Evolutionary conservation across 2,797 vertebrate species (phyloP).

Genomic region (Benthosema pterotum): DNA sequence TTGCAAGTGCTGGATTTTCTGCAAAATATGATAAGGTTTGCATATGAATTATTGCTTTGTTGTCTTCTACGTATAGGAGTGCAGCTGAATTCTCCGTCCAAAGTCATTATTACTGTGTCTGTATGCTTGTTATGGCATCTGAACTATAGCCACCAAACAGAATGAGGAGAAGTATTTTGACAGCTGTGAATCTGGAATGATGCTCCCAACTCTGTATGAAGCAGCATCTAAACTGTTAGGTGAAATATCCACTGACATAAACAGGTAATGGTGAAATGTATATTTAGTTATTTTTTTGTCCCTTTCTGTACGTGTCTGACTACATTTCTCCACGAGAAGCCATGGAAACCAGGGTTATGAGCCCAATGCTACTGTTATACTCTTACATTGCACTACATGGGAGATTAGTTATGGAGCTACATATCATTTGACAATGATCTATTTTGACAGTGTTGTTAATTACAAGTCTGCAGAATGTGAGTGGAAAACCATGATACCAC

Average conservation of each 20-base stretch:
- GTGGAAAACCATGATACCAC: slow-evolving; percentile 76
- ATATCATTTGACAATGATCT: slow-evolving; percentile 74
- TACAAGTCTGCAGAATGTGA: slow-evolving; percentile 73
- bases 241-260: background rate
- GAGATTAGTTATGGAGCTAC: slow-evolving; percentile 63
- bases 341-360: slow-evolving; percentile 14
- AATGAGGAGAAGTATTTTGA: slow-evolving; percentile 20
- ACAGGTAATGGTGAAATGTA: background rate
- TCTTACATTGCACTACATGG: slow-evolving; percentile 50
- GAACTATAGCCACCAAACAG: slow-evolving; percentile 36
- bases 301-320: background rate
- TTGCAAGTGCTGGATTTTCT: slow-evolving; percentile 61
- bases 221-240: background rate
- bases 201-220: slow-evolving; percentile 30
- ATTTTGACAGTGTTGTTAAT: slow-evolving; percentile 75
- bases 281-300: slow-evolving; percentile 15
- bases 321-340: slow-evolving; percentile 17
- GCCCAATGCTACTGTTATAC: slow-evolving; percentile 15
- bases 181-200: slow-evolving; percentile 35
- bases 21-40: slow-evolving; percentile 62
- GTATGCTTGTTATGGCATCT: slow-evolving; percentile 55
- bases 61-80: slow-evolving; percentile 41
- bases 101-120: slow-evolving; percentile 45
- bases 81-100: slow-evolving; percentile 31
- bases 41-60: slow-evolving; percentile 47